Conservation (phyloP, 2,113 vertebrate genomes). For the Oxyura jamaicensis region DNA sequence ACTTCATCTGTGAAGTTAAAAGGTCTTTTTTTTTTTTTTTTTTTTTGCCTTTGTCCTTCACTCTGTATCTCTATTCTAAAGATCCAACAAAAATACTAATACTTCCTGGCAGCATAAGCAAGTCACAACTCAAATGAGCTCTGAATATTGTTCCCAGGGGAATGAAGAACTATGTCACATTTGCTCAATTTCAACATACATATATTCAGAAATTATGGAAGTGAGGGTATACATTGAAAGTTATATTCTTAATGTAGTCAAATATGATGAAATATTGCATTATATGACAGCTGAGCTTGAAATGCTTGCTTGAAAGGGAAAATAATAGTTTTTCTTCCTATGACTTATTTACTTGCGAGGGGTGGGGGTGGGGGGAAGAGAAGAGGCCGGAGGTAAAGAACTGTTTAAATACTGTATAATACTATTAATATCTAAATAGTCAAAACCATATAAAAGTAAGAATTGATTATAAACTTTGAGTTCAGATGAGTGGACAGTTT, state of each 20-base stretch:
- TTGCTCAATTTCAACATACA: slow-evolving; percentile 64
- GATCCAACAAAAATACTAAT: slow-evolving; percentile 72
- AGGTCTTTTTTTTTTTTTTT: slow-evolving; percentile 48
- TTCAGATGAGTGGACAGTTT: background rate
- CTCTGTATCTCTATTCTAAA: slow-evolving; percentile 70
- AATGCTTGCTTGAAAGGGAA: slow-evolving; percentile 23
- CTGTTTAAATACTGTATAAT: background rate
- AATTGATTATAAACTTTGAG: background rate
- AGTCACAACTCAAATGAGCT: slow-evolving; percentile 76
- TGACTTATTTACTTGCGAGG: background rate
- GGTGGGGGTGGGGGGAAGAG: background rate
- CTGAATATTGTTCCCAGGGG: slow-evolving; percentile 68
- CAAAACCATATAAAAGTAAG: background rate
- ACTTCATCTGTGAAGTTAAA: slow-evolving; percentile 42
- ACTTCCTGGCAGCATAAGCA: slow-evolving; percentile 71
- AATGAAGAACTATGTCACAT: slow-evolving; percentile 58
- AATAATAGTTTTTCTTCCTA: background rate
- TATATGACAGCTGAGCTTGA: slow-evolving; percentile 32
- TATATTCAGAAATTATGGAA: slow-evolving; percentile 67
- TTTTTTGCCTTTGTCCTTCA: slow-evolving; percentile 64
- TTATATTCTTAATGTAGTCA: slow-evolving; percentile 51
- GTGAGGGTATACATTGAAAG: slow-evolving; percentile 46
- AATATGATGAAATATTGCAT: slow-evolving; percentile 59
- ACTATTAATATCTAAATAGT: background rate
- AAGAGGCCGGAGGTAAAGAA: background rate